phyloP scores from a whole-genome alignment of 1,140 invertebrate species.

The Bombus breviceps region DNA sequence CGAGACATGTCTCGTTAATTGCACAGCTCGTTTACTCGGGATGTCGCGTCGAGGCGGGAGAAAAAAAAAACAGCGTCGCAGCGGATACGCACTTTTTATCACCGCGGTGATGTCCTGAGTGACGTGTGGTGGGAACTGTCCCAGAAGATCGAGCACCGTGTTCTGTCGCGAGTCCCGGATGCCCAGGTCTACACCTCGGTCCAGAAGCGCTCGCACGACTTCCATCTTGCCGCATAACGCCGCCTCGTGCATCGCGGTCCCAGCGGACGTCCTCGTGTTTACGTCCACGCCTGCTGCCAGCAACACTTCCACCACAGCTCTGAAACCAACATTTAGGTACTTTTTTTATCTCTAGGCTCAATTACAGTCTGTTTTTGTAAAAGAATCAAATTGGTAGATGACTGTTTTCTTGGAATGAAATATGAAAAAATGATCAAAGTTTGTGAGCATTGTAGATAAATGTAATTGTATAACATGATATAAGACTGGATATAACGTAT shows the following conservation, averaged over 20 bases:
- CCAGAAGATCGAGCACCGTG: constrained; percentile 94
- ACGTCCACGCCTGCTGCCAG: constrained; percentile 94
- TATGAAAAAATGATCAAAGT: no score
- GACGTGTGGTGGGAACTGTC: constrained; percentile 94
- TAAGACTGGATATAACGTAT: no score
- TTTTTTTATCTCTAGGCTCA: not conserved
- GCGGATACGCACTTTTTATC: constrained; percentile 90
- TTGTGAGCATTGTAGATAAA: no score
- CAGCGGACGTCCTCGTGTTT: constrained; percentile 93
- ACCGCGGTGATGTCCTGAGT: constrained; percentile 92
- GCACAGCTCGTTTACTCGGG: constrained; percentile 8
- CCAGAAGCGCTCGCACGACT: constrained; percentile 92
- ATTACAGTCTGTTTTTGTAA: no score
- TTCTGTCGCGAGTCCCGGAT: constrained; percentile 90
- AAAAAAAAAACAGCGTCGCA: not conserved
- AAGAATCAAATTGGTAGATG: not conserved
- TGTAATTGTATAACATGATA: no score
- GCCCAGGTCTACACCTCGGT: constrained; percentile 91
- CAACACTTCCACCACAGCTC: constrained; percentile 92
- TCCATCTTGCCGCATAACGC: constrained; percentile 96
- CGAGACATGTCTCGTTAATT: constrained; percentile 7
- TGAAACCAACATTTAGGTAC: constrained; percentile 76
- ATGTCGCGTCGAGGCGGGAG: constrained; percentile 5
- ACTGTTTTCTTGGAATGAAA: not conserved
- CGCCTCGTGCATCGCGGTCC: constrained; percentile 97